phyloP scores from a whole-genome alignment of 1,140 invertebrate genomes.

The Microvelia longipes region DNA sequence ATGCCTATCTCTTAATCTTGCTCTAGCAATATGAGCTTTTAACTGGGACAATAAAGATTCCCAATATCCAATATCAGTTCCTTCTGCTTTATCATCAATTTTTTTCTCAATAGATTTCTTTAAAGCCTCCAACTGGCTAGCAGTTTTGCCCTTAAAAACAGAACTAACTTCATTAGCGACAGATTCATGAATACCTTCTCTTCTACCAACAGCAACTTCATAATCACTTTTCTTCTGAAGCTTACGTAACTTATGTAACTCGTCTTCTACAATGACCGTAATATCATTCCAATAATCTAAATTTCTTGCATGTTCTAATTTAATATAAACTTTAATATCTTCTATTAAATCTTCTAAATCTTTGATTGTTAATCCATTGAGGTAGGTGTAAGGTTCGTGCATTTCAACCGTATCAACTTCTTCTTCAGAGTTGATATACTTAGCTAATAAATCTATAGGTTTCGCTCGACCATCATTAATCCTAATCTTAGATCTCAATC shows the following conservation, averaged over 20 bases:
- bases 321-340: constrained; percentile 87
- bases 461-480: constrained; percentile 94
- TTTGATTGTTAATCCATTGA: constrained; percentile 76
- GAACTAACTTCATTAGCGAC: constrained; percentile 78
- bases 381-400: constrained; percentile 93
- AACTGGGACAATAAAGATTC: constrained; percentile 83
- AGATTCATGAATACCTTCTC: constrained; percentile 86
- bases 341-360: constrained; percentile 95
- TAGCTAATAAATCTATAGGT: constrained; percentile 91
- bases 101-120: constrained; percentile 80
- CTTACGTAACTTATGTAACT: constrained; percentile 74
- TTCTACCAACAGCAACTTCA: constrained; percentile 45
- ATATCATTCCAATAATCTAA: constrained; percentile 94
- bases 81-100: constrained; percentile 65
- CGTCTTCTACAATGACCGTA: constrained; percentile 88
- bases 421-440: constrained; percentile 88
- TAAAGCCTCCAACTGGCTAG: constrained; percentile 64
- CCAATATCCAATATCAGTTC: constrained; percentile 94
- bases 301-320: constrained; percentile 72
- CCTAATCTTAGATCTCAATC: constrained; percentile 77
- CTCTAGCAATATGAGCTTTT: constrained; percentile 89
- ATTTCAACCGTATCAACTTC: constrained; percentile 88
- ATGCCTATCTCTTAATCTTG: constrained; percentile 78
- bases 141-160: constrained; percentile 88
- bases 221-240: constrained; percentile 45